Evolutionary conservation across 2,797 vertebrate species (phyloP).

Genomic region (Bothrops alternatus): DNA sequence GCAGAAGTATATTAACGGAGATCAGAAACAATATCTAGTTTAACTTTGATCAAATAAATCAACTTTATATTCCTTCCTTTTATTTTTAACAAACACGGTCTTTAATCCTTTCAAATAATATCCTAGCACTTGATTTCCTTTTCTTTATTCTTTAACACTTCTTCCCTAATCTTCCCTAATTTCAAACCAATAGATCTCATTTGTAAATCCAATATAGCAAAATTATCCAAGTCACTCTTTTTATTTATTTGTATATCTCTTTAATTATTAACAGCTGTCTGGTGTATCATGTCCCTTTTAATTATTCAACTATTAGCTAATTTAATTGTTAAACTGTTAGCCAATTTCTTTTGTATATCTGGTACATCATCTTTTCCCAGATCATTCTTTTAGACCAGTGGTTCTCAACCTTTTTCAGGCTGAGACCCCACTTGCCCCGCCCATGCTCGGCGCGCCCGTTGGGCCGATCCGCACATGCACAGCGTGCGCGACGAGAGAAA

Average conservation of each 20-base stretch:
- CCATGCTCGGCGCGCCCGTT: no score
- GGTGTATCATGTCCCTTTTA: neutral
- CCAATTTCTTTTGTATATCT: neutral
- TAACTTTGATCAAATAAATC: neutral
- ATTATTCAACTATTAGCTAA: neutral
- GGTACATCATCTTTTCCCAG: neutral
- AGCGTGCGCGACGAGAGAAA: no score
- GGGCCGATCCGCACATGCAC: no score
- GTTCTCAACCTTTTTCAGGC: no score
- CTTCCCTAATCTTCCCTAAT: neutral
- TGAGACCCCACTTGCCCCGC: no score
- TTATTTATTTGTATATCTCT: neutral
- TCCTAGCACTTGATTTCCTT: neutral
- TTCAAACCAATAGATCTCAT: neutral
- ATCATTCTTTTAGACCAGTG: neutral
- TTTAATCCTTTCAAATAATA: neutral
- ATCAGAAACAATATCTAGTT: neutral
- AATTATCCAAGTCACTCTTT: neutral
- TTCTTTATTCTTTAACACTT: neutral
- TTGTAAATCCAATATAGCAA: neutral
- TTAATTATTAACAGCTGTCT: neutral
- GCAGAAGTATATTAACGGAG: neutral
- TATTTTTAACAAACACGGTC: neutral
- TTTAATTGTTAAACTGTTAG: neutral
- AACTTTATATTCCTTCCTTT: neutral